Evolutionary conservation across 2,797 vertebrate genomes (phyloP), one percentile per base, ranked within the genome.

Genomic region (Pteronotus mesoamericanus): DNA sequence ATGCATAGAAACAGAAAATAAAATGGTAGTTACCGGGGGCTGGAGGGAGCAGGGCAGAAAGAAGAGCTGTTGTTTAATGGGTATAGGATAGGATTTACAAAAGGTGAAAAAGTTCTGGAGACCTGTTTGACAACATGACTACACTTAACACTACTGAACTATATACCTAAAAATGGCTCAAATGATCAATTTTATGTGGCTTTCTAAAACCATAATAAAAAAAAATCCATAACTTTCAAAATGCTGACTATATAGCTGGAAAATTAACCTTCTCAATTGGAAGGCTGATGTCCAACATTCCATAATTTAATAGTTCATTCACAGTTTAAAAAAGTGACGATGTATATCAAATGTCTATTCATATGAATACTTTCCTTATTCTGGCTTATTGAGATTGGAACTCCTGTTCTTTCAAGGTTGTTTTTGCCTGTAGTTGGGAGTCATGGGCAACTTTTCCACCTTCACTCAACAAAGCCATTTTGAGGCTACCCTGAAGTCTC

Each of bases 191-290:
- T 34, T 53, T 19, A 3, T 42, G 16, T 57, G 72, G 42, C 59
- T 53, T 42, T 24, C 2, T n/a, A 71, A 22, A 64, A 71, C 15
- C 64, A 87, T 22, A 68, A 59, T 37, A 19, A 71, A 88, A 79
- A 69, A 53, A 75, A 79, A 55, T 37, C 44, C 51, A 57, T 89
- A 83, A 88, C 26, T 89, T 94, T 89, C 71, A 86, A 82, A 94
- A 83, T 44, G 42, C 9, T 29, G 21, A 48, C 44, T 57, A 19
- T 37, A 75, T 34, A 77, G 48, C 9, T 32, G 9, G 37, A 86
- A 72, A 79, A 74, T 46, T 34, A 80, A 68, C 44, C 89, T 71
- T 42, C 39, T 84, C 24, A 85, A 46, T n/a, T 14, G 51, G 44
- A 96, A 77, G 32, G 24, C 9, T 34, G 39, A 48, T n/a, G 18